phyloP scores from a whole-genome alignment of 2,888 invertebrate genomes.

The Heliconius ethilla region DNA sequence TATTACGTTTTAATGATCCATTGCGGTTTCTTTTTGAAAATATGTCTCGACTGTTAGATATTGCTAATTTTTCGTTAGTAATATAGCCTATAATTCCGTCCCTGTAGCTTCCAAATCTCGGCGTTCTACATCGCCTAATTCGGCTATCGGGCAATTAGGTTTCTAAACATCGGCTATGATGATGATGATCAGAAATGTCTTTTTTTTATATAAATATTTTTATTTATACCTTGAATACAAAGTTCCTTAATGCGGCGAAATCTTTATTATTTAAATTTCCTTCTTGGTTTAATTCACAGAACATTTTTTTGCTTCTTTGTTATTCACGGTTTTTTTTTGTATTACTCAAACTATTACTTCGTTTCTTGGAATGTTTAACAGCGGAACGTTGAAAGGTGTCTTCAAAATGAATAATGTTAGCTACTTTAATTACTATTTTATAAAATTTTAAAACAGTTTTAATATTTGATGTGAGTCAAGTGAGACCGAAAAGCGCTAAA shows the following conservation, averaged over 20 bases:
- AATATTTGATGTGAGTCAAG: background rate
- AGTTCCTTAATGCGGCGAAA: background rate
- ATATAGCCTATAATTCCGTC: too few relatives aligned
- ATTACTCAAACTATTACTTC: background rate
- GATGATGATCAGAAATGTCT: background rate
- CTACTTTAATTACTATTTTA: background rate
- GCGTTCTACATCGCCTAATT: background rate
- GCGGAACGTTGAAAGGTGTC: background rate
- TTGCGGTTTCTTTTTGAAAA: conserved; percentile 30
- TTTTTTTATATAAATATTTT: background rate
- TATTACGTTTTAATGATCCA: conserved; percentile 37
- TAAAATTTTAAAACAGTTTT: conserved; percentile 3
- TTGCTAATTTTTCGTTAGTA: background rate
- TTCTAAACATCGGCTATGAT: background rate
- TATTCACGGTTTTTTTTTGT: conserved; percentile 8
- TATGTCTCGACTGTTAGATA: background rate
- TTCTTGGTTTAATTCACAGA: background rate
- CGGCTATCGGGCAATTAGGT: background rate
- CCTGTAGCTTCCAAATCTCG: background rate
- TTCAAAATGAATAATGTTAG: background rate
- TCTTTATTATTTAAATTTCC: background rate
- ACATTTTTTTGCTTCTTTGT: background rate
- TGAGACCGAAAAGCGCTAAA: background rate
- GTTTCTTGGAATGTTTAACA: background rate
- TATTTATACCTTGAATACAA: background rate